Evolutionary conservation across 1,140 invertebrate genomes (phyloP).

Genomic region (Spodoptera litura): DNA sequence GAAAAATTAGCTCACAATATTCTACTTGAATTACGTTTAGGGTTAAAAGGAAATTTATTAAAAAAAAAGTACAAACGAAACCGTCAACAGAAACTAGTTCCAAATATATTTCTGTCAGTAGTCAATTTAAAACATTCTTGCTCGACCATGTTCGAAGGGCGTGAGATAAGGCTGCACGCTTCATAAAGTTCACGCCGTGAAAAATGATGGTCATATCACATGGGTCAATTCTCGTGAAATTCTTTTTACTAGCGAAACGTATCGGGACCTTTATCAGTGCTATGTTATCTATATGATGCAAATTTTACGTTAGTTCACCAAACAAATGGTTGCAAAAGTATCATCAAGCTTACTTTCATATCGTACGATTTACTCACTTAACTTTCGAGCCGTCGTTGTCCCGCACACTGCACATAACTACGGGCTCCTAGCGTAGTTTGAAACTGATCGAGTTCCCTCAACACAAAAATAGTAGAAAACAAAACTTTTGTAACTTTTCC

Average conservation of each 20-base stretch:
- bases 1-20: too few relatives aligned
- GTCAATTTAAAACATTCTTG: conserved; percentile 27
- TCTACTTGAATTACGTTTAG: too few relatives aligned
- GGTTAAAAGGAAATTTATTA: too few relatives aligned
- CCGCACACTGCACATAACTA: too few relatives aligned
- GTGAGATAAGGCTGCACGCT: conserved; percentile 54
- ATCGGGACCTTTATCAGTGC: conserved; percentile 8
- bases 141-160: conserved; percentile 16
- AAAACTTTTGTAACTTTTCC: too few relatives aligned
- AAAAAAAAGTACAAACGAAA: background rate
- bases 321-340: background rate
- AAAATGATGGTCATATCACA: conserved; percentile 56
- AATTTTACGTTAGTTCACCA: background rate
- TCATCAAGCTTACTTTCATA: background rate
- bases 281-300: background rate
- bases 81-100: background rate
- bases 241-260: conserved; percentile 29
- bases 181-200: conserved; percentile 60
- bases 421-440: too few relatives aligned
- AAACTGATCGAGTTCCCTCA: too few relatives aligned
- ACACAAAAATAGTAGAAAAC: too few relatives aligned
- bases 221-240: conserved; percentile 50
- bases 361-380: too few relatives aligned
- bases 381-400: too few relatives aligned
- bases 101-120: background rate